Conservation (phyloP, 2,888 invertebrate genomes). For the Germaria angustata region DNA sequence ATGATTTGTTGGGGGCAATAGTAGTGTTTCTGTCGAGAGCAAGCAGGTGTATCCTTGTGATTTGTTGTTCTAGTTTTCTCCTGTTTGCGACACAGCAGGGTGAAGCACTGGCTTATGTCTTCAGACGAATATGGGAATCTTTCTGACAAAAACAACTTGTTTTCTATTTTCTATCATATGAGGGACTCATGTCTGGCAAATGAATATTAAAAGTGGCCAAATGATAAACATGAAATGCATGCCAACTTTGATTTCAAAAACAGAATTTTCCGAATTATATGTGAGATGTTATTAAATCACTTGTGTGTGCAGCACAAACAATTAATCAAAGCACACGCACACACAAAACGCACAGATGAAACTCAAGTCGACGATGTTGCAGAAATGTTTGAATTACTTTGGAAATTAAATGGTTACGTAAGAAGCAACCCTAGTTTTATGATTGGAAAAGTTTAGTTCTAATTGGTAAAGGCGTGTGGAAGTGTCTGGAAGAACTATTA, state of each 20-base stretch:
- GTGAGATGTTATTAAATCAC: constrained; percentile 26
- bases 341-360: background rate
- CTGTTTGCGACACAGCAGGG: background rate
- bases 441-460: background rate
- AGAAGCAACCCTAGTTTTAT: background rate
- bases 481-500: background rate
- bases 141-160: constrained; percentile 30
- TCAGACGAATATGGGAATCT: background rate
- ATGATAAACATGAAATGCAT: constrained; percentile 28
- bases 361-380: too few species aligned
- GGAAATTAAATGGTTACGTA: background rate
- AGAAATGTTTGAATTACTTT: background rate
- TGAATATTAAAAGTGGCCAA: constrained; percentile 27
- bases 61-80: constrained; percentile 11
- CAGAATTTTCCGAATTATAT: constrained; percentile 42
- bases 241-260: constrained; percentile 21
- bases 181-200: constrained; percentile 20
- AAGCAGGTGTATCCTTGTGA: constrained; percentile 17
- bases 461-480: too few species aligned
- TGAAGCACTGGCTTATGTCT: background rate
- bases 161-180: constrained; percentile 6
- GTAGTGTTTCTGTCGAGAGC: background rate
- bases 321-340: background rate
- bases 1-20: background rate
- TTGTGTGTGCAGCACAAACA: constrained; percentile 24